Evolutionary conservation across 1,140 invertebrate species (phyloP).

Genomic region (Druon quercuslanigerum): DNA sequence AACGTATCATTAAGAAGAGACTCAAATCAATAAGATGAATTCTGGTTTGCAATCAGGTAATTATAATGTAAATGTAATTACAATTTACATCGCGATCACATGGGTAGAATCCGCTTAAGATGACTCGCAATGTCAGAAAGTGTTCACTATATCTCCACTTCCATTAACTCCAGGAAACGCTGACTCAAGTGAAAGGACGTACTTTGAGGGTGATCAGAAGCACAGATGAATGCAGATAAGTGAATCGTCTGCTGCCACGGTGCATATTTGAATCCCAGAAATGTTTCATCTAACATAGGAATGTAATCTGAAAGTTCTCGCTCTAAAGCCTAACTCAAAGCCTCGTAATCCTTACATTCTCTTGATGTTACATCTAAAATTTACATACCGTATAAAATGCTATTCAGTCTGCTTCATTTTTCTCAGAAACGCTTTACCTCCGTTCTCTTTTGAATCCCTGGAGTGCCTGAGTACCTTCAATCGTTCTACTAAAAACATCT

Average conservation of each 20-base stretch:
- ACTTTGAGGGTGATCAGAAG: constrained; percentile 29
- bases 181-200: constrained; percentile 28
- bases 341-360: constrained; percentile 10
- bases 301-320: constrained; percentile 25
- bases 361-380: constrained; percentile 24
- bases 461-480: neutral
- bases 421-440: neutral
- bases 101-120: constrained; percentile 7
- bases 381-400: constrained; percentile 18
- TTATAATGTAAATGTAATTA: constrained; percentile 16
- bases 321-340: constrained; percentile 13
- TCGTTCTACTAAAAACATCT: neutral
- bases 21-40: too few species aligned
- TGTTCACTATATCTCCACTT: constrained; percentile 12
- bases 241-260: constrained; percentile 2
- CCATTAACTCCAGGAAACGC: constrained; percentile 29
- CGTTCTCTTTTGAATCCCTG: neutral
- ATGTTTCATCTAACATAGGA: constrained; percentile 24
- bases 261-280: constrained; percentile 19
- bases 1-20: too few species aligned
- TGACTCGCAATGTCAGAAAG: constrained; percentile 16
- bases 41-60: neutral
- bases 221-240: constrained; percentile 26
- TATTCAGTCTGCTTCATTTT: neutral
- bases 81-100: neutral